phyloP scores from a whole-genome alignment of 2,797 vertebrate genomes.

The Champsocephalus gunnari region DNA sequence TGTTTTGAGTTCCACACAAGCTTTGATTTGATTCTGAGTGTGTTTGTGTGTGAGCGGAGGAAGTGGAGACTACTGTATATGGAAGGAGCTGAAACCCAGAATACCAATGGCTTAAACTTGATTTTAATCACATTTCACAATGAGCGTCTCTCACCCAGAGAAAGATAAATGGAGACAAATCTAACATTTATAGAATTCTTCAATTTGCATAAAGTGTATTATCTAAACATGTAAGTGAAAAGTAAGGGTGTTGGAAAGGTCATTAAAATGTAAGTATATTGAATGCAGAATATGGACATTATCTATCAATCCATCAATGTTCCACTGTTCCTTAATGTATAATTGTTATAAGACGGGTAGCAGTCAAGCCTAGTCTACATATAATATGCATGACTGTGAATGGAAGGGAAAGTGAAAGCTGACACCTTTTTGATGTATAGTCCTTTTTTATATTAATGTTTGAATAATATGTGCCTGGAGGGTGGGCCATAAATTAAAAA shows the following conservation, averaged over 20 bases:
- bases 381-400: conserved; percentile 91
- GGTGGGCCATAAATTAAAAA: conserved; percentile 95
- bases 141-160: conserved; percentile 80
- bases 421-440: conserved; percentile 93
- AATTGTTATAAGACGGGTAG: conserved; percentile 92
- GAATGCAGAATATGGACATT: conserved; percentile 84
- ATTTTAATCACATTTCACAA: conserved; percentile 88
- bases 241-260: conserved; percentile 88
- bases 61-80: background rate
- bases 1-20: conserved; percentile 32
- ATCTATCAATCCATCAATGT: conserved; percentile 94
- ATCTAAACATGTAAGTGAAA: conserved; percentile 91
- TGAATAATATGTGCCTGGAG: conserved; percentile 98
- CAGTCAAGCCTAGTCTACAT: conserved; percentile 80
- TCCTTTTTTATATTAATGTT: conserved; percentile 97
- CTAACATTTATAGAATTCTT: conserved; percentile 97
- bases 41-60: background rate
- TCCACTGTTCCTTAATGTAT: conserved; percentile 86
- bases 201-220: conserved; percentile 97
- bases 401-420: conserved; percentile 87
- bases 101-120: conserved; percentile 85
- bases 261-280: conserved; percentile 93
- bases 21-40: conserved; percentile 3
- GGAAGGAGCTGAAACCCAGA: conserved; percentile 9
- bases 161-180: conserved; percentile 94